Conservation (phyloP, 2,888 invertebrate genomes). For the Drosophila seclusa region DNA sequence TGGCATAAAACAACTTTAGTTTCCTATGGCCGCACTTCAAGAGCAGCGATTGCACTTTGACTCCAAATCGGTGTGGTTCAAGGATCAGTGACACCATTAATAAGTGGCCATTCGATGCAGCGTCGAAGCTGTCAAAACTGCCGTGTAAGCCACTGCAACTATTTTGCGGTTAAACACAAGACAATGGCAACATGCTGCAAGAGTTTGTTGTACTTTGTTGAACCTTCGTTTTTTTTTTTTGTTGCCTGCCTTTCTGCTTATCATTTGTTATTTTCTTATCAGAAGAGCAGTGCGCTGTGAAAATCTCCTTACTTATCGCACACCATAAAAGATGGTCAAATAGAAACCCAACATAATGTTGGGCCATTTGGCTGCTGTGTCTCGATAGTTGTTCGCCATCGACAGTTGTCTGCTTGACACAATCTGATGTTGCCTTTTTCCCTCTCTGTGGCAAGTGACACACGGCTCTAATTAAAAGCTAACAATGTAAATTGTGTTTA, state of each 20-base stretch:
- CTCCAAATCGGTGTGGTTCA: constrained; percentile 26
- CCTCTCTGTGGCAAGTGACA: not conserved
- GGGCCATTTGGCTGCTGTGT: constrained; percentile 23
- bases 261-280: constrained; percentile 52
- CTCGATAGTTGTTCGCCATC: constrained; percentile 5
- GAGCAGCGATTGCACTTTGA: constrained; percentile 36
- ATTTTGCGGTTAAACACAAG: constrained; percentile 63
- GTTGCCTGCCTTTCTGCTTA: constrained; percentile 23
- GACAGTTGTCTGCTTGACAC: not conserved
- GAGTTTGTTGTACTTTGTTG: constrained; percentile 46
- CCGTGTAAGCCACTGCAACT: constrained; percentile 50
- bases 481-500: constrained; percentile 10
- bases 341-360: constrained; percentile 34
- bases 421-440: not conserved
- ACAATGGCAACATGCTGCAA: constrained; percentile 59
- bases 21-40: constrained; percentile 14
- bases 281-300: constrained; percentile 62
- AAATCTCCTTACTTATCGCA: constrained; percentile 45
- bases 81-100: constrained; percentile 70
- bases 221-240: constrained; percentile 41
- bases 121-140: constrained; percentile 5
- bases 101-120: constrained; percentile 75
- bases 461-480: constrained; percentile 1
- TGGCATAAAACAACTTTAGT: constrained; percentile 20
- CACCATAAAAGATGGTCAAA: constrained; percentile 39